These are phyloP conservation scores for Nemotelus pantherinus DNA, from an alignment of 2,888 invertebrate genomes.

Conservation along the genomic window DNA sequence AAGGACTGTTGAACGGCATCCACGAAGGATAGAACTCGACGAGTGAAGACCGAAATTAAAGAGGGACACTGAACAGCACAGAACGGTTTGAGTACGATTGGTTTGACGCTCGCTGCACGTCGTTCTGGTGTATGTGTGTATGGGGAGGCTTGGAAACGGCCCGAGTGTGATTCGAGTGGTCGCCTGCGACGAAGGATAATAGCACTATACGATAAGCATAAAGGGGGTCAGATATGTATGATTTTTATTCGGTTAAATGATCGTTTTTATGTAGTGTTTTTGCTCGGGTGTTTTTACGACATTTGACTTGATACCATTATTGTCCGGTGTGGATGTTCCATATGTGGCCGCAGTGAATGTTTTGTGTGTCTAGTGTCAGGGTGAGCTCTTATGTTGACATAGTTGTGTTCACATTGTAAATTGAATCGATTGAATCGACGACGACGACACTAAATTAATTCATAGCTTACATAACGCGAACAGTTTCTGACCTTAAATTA, in stretches of 20 bases:
- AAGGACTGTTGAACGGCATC: not conserved
- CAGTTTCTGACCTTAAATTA: not conserved
- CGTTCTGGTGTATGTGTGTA: conserved; percentile 22
- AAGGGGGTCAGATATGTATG: conserved; percentile 25
- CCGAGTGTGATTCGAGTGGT: conserved; percentile 3
- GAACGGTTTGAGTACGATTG: conserved; percentile 15
- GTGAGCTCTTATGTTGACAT: not conserved
- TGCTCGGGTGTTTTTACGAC: not conserved
- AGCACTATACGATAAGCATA: not conserved
- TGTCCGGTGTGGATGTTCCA: not conserved
- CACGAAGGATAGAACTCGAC: not conserved
- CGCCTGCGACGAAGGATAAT: conserved; percentile 15
- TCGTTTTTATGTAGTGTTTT: conserved; percentile 27
- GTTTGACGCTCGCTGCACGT: conserved; percentile 20
- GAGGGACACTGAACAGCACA: not conserved
- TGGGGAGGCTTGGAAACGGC: not conserved
- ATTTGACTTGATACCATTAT: conserved; percentile 14
- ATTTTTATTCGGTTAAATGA: conserved; percentile 20
- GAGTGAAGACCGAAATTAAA: conserved; percentile 1
- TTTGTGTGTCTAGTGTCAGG: not conserved
- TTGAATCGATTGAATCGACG: not conserved
- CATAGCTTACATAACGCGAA: conserved; percentile 6
- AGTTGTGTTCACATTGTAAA: not conserved
- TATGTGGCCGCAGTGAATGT: not conserved
- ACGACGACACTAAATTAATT: not conserved